phyloP scores from a whole-genome alignment of 2,797 vertebrate species.

The Eulemur rubriventer region DNA sequence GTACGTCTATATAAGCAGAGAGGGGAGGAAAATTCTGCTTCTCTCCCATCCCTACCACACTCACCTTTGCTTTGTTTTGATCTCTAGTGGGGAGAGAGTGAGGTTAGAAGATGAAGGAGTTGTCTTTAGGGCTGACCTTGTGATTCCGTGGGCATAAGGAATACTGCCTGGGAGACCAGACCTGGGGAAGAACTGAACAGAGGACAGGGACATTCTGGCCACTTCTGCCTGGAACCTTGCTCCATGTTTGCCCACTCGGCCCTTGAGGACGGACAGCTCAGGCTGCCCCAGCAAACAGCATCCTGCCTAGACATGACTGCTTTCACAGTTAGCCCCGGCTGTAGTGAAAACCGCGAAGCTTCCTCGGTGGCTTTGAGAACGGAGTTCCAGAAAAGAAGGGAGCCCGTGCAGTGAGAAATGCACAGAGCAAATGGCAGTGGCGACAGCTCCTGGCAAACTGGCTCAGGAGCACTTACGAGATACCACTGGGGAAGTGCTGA shows the following conservation, averaged over 20 bases:
- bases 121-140: background rate
- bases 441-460: background rate
- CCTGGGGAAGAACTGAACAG: fast-evolving
- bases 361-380: background rate
- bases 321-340: background rate
- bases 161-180: background rate
- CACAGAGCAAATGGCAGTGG: background rate
- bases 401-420: background rate
- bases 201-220: background rate
- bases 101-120: background rate
- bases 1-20: background rate
- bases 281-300: background rate
- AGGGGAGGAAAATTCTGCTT: background rate
- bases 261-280: background rate
- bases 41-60: background rate
- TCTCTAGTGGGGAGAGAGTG: background rate
- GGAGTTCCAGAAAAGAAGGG: background rate
- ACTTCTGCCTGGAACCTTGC: background rate
- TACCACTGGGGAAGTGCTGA: background rate
- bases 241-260: background rate
- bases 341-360: background rate
- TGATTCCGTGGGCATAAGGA: background rate
- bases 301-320: background rate
- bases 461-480: background rate
- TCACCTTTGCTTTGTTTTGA: background rate